Conservation (phyloP, 2,113 vertebrate genomes). For the Lepisosteus osseus region DNA sequence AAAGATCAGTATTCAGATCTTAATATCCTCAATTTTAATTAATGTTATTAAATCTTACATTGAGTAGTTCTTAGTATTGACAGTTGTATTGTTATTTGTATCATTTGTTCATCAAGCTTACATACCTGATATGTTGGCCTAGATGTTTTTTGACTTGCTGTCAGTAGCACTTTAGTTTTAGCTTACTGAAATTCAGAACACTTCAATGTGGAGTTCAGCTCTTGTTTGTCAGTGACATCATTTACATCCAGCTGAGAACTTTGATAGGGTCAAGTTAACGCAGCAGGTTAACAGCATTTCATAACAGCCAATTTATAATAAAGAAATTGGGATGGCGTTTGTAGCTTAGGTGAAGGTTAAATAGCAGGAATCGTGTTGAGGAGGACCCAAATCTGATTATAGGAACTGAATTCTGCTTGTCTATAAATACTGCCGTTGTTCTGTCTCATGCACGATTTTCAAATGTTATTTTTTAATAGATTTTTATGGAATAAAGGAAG, state of each 20-base stretch:
- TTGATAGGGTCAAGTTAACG: slow-evolving; percentile 27
- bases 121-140: background rate
- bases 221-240: slow-evolving; percentile 32
- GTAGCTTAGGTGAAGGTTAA: slow-evolving; percentile 24
- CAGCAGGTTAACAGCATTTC: slow-evolving; percentile 27
- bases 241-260: slow-evolving; percentile 30
- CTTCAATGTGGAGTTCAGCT: slow-evolving; percentile 12
- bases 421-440: slow-evolving; percentile 17
- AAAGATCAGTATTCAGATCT: too few relatives aligned
- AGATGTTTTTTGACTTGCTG: background rate
- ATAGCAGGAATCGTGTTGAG: slow-evolving; percentile 15
- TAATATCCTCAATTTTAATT: too few relatives aligned
- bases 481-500: slow-evolving; percentile 4
- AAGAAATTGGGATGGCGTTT: slow-evolving; percentile 12
- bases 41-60: too few relatives aligned
- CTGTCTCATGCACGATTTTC: slow-evolving; percentile 18
- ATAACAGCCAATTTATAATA: slow-evolving; percentile 17
- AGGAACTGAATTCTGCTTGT: background rate
- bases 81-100: too few relatives aligned
- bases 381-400: slow-evolving; percentile 20
- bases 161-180: background rate
- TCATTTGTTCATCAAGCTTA: too few relatives aligned
- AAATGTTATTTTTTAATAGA: background rate
- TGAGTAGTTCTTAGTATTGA: too few relatives aligned
- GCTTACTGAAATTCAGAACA: slow-evolving; percentile 19